Evolutionary conservation across 2,113 vertebrate species (phyloP), one percentile per base, ranked within the genome.

Genomic region (Myrmophylax atrothorax): DNA sequence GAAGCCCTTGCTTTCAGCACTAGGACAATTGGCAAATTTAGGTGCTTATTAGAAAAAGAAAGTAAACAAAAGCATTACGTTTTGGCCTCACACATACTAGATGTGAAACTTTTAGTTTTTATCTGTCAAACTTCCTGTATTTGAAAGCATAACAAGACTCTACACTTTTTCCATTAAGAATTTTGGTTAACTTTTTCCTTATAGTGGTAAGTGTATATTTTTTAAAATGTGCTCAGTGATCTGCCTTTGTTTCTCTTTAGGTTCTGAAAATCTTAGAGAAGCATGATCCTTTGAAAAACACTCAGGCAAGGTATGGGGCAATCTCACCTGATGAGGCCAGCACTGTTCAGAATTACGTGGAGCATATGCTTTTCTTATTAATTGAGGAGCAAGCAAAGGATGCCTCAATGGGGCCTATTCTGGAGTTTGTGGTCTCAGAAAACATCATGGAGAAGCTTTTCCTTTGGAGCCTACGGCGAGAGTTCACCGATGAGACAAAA

Each of bases 401-500:
- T 97, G 98, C 96, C 7, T 98, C 99, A 2, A 99, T 99, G 99
- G 99, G 99, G n/a, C 99, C 99, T 68, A 99, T 99, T 94, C 97
- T 99, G 98, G 99, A 99, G 97, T 99, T 99, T 52, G 99, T 99
- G 83, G 99, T 99, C 86, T 98, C 98, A 56, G 99, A 99, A 97
- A 99, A 99, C 81, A 99, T 99, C 92, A 99, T 99, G 99, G 99
- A 99, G 93, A 99, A 99, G 31, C 99, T 99, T 46, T 99, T 99
- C n/a, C 98, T 99, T 35, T 99, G 99, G 99, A 99, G 99, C 96
- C 93, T 99, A 55, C 98, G 99, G 18, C 95, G 99, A 35, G 98
- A 99, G 89, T 99, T 99, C 98, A 99, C 99, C 0, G 99, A 99
- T 42, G 99, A 99, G 89, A 99, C 99, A 91, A 99, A 99, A 93